These are phyloP conservation scores for Orius insidiosus DNA, from an alignment of 1,140 invertebrate genomes.

Conservation along the genomic window DNA sequence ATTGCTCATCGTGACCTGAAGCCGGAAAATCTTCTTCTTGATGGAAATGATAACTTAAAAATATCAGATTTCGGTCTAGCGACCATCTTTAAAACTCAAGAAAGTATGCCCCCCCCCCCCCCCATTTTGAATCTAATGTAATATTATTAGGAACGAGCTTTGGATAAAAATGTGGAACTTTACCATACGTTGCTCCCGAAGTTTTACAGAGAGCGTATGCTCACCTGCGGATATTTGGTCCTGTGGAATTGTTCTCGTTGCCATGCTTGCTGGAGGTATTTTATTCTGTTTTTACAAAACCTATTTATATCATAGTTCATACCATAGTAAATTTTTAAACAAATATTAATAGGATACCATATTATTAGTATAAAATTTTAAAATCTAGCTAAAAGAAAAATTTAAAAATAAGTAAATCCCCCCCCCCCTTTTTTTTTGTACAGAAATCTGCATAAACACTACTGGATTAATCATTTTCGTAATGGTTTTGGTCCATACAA, in stretches of 20 bases:
- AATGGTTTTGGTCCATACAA: too few relatives aligned
- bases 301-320: too few relatives aligned
- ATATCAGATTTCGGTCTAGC: slow-evolving; percentile 95
- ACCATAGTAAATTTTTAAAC: too few relatives aligned
- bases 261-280: slow-evolving; percentile 79
- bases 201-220: slow-evolving; percentile 66
- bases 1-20: slow-evolving; percentile 83
- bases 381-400: too few relatives aligned
- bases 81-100: slow-evolving; percentile 57
- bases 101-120: too few relatives aligned
- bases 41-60: slow-evolving; percentile 75
- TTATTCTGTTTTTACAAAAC: too few relatives aligned
- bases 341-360: too few relatives aligned
- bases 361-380: too few relatives aligned
- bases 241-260: slow-evolving; percentile 83
- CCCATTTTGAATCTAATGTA: slow-evolving; percentile 11
- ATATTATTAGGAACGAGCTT: slow-evolving; percentile 36
- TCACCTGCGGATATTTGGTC: slow-evolving; percentile 94
- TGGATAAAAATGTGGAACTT: slow-evolving; percentile 84
- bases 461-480: too few relatives aligned
- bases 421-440: too few relatives aligned
- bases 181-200: slow-evolving; percentile 94
- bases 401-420: too few relatives aligned
- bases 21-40: slow-evolving; percentile 87
- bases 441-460: too few relatives aligned